These are phyloP conservation scores for Oncorhynchus clarkii DNA, from an alignment of 2,113 vertebrate species.

Conservation along the genomic window DNA sequence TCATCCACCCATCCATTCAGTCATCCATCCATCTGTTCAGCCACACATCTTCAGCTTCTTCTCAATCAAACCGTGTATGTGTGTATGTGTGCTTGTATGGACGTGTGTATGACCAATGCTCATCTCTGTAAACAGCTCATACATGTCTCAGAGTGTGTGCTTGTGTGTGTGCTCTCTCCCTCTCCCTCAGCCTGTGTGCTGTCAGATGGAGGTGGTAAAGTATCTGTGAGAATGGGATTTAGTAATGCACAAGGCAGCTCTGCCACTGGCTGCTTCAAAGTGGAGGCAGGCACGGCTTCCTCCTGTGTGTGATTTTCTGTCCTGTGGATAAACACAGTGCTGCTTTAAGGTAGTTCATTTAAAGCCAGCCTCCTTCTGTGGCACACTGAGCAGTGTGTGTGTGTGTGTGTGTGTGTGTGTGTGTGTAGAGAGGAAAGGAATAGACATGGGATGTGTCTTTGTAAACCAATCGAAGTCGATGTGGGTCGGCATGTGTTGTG, in stretches of 20 bases:
- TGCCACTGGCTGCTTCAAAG: constrained; percentile 15
- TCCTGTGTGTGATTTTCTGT: constrained; percentile 4
- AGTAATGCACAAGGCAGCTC: not conserved
- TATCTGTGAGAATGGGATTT: constrained; percentile 18
- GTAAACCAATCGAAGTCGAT: constrained; percentile 20
- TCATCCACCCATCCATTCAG: not conserved
- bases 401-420: not conserved
- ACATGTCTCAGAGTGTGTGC: not conserved
- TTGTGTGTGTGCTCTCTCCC: constrained; percentile 1
- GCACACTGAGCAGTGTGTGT: not conserved
- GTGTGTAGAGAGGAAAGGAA: not conserved
- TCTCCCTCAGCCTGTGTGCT: not conserved
- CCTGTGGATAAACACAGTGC: constrained; percentile 41
- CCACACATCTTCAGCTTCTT: constrained; percentile 28
- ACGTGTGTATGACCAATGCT: constrained; percentile 1
- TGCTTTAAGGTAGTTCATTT: constrained; percentile 37
- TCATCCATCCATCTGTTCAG: constrained; percentile 4
- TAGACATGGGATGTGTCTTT: not conserved
- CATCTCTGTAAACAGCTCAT: not conserved
- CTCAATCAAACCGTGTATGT: constrained; percentile 30
- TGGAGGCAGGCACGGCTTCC: not conserved
- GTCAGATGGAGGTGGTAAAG: constrained; percentile 17
- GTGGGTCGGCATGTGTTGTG: constrained; percentile 8
- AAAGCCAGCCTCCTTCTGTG: constrained; percentile 28
- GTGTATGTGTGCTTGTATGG: not conserved